A percentile compares a stretch with the other conserved stretches of the same genome.
Conservation (phyloP, 2,888 invertebrate genomes). For the Malacosoma neustria region DNA sequence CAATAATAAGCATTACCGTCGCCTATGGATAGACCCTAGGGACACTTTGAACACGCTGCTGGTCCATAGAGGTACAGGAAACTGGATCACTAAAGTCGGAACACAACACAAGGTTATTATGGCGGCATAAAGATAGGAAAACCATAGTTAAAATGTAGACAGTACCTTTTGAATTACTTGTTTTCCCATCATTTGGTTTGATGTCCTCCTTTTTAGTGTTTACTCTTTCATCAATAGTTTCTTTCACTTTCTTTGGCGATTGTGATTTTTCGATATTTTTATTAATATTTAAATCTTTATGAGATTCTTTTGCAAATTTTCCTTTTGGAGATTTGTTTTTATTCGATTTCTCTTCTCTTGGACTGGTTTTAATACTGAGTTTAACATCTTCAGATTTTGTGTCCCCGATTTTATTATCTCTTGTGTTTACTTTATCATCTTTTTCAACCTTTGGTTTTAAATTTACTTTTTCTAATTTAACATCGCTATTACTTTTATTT, state of each 20-base stretch:
- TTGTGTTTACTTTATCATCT: conserved; percentile 4
- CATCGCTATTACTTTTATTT: conserved; percentile 24
- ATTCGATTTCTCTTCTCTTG: not conserved
- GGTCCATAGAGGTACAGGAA: too few relatives aligned
- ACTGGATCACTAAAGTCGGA: too few relatives aligned
- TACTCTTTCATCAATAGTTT: conserved; percentile 11
- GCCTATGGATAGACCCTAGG: too few relatives aligned
- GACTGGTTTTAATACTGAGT: not conserved
- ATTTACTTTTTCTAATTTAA: conserved; percentile 19
- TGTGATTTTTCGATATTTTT: conserved; percentile 16
- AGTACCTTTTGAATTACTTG: not conserved
- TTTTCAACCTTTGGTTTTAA: conserved; percentile 15
- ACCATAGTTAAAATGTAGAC: too few relatives aligned
- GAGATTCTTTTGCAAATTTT: not conserved
- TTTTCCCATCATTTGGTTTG: conserved; percentile 4
- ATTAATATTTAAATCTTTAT: conserved; percentile 12
- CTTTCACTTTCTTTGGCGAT: conserved; percentile 17
- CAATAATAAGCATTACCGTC: too few relatives aligned
- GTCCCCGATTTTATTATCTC: too few relatives aligned
- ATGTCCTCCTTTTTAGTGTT: conserved; percentile 11
- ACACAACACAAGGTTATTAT: too few relatives aligned
- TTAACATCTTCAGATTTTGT: not conserved
- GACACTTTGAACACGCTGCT: too few relatives aligned
- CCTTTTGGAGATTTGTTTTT: not conserved
- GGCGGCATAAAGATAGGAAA: too few relatives aligned